Percentiles rank a stretch among this genome's conserved stretches.
Conservation (phyloP, 2,113 vertebrate genomes). For the Lophotis ruficrista region DNA sequence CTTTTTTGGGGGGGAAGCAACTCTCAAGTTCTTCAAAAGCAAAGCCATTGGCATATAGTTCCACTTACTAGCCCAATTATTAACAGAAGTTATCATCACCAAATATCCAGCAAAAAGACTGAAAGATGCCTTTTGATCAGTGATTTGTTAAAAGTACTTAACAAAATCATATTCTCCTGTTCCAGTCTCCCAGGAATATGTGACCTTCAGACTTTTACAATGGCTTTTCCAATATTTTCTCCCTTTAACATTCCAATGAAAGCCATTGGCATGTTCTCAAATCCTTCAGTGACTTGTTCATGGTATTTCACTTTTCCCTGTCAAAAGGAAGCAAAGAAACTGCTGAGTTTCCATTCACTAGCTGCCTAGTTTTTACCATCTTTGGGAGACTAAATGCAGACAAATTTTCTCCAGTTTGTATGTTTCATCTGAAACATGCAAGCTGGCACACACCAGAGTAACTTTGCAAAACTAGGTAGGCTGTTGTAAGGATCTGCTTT, state of each 20-base stretch:
- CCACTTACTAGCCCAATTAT: neutral
- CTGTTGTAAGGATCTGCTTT: neutral
- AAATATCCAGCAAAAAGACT: neutral
- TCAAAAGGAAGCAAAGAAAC: neutral
- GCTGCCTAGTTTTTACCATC: neutral
- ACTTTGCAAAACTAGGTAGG: neutral
- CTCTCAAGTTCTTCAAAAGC: neutral
- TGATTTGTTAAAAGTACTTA: neutral
- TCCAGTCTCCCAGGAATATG: neutral
- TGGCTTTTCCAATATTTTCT: slow-evolving; percentile 85
- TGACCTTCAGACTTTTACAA: slow-evolving; percentile 78
- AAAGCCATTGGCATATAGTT: neutral
- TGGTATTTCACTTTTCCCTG: slow-evolving; percentile 84
- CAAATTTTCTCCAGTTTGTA: neutral
- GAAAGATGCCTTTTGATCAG: neutral
- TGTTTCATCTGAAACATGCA: neutral
- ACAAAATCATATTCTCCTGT: neutral
- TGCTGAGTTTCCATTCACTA: neutral
- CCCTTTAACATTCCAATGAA: slow-evolving; percentile 88
- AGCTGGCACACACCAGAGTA: neutral
- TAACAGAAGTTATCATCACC: neutral
- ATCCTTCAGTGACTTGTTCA: slow-evolving; percentile 84
- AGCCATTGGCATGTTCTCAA: slow-evolving; percentile 88
- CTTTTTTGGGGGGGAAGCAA: neutral
- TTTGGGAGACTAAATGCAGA: neutral